A percentile compares a stretch with the other conserved stretches of the same genome.
These are phyloP conservation scores for Pempheris klunzingeri DNA, from an alignment of 2,797 vertebrate genomes.

Conservation along the genomic window DNA sequence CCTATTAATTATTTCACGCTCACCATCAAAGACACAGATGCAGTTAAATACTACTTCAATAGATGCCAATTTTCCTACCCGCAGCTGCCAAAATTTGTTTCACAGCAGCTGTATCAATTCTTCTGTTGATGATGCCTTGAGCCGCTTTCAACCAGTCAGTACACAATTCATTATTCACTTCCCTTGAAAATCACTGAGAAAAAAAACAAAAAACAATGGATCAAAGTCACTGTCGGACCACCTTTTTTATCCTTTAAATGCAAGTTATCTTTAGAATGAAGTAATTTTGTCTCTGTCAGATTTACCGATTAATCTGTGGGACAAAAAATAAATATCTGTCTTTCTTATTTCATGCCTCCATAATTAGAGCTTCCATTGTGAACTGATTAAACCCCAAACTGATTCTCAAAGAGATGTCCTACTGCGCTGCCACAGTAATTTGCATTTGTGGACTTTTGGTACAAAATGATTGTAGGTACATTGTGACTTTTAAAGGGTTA, in stretches of 20 bases:
- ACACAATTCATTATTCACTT: slow-evolving; percentile 45
- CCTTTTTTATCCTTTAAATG: slow-evolving; percentile 22
- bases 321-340: not conserved
- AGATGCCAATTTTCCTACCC: not conserved
- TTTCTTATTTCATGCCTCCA: not conserved
- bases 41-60: slow-evolving; percentile 38
- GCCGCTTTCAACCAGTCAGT: slow-evolving; percentile 19
- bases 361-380: not conserved
- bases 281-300: not conserved
- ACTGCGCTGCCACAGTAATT: not conserved
- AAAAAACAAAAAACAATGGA: slow-evolving; percentile 36
- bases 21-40: slow-evolving; percentile 26
- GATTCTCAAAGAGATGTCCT: not conserved
- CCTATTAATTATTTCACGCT: not conserved
- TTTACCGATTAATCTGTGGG: slow-evolving; percentile 2
- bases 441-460: not conserved
- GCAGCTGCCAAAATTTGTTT: slow-evolving; percentile 2
- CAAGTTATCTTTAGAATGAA: not conserved
- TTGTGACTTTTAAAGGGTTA: not conserved
- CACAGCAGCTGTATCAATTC: slow-evolving; percentile 13
- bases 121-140: slow-evolving; percentile 26
- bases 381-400: slow-evolving; percentile 3
- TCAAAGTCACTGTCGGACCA: slow-evolving; percentile 31
- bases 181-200: slow-evolving; percentile 7
- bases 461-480: not conserved